Conservation (phyloP, 2,113 vertebrate genomes). For the Cyphomyrus plagiostoma region DNA sequence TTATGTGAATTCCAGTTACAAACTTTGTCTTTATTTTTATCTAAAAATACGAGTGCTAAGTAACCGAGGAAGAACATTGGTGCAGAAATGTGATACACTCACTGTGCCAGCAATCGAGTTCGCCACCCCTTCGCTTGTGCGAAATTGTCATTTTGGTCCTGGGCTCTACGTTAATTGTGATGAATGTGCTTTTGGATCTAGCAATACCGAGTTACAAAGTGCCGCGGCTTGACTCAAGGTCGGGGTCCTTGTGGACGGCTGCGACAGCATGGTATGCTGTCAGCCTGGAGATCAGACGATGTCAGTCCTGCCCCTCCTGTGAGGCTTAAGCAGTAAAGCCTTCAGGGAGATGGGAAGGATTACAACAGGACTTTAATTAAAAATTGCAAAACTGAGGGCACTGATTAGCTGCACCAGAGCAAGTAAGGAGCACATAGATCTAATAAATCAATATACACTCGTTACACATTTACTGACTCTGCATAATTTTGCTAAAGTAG, state of each 20-base stretch:
- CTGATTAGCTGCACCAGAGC: conserved; percentile 23
- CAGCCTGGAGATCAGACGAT: background rate
- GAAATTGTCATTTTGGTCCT: background rate
- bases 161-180: background rate
- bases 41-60: background rate
- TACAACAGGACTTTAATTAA: conserved; percentile 43
- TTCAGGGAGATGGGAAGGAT: conserved; percentile 28
- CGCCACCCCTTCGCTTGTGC: background rate
- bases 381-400: conserved; percentile 33
- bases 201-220: background rate
- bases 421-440: conserved; percentile 34
- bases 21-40: background rate
- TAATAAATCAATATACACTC: conserved; percentile 37
- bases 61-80: background rate
- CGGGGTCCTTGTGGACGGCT: background rate
- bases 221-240: background rate
- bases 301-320: background rate
- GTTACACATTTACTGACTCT: background rate
- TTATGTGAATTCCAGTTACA: background rate
- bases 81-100: background rate
- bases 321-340: conserved; percentile 8
- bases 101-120: background rate
- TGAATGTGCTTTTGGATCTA: background rate
- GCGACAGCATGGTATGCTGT: background rate
- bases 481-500: conserved; percentile 5